Base-by-base conservation (phyloP, 1,140 invertebrate genomes). In the Drosophila hydei region DNA sequence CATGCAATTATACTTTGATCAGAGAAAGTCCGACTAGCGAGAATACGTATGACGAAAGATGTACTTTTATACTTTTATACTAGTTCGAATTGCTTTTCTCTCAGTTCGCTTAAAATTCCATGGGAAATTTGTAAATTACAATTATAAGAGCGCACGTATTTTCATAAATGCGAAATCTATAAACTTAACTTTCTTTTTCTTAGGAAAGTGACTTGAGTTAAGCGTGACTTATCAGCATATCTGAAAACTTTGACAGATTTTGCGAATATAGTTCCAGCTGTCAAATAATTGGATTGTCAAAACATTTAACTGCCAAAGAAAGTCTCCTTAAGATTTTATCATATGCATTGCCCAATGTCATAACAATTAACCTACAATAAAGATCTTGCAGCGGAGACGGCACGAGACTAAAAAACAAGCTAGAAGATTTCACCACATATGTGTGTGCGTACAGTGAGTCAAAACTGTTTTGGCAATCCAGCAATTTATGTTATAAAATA, bases 301-400 rank as follows among this genome's bases (percentile, higher is more conserved):
- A 71, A 77, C 47, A 63, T 56, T 58, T 62, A 71, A 71, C 50
- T 79, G 77, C 52, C 65, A 45, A 85, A 77, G 81, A 85, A 85
- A 85, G 83, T 88, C 56, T 48, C 45, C 27, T 43, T 64, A 40
- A 36, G 47, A 68, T 65, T 43, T 50, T 48, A 58, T 71, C 72
- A 48, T 72, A 43, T 71, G 79, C 71, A 75, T 85, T 87, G 75
- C 81, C 45, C 81, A 87, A 87, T 87, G 81, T 70, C 81, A 78
- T 65, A 75, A 88, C 83, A 69, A 88, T 87, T 87, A 87, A 87
- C 81, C 81, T 43, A 87, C 65, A 72, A 81, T 71, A 50, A 68
- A 85, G 81, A 85, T 85, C 81, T 85, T 80, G 77, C 69, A 76
- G 52, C 65, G 45, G 23, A 36, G 67, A 43, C 38, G 19, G 40